A percentile compares a stretch with the other conserved stretches of the same genome.
Evolutionary conservation across 2,797 vertebrate species (phyloP).

Genomic region (Oryzias dopingdopingensis): DNA sequence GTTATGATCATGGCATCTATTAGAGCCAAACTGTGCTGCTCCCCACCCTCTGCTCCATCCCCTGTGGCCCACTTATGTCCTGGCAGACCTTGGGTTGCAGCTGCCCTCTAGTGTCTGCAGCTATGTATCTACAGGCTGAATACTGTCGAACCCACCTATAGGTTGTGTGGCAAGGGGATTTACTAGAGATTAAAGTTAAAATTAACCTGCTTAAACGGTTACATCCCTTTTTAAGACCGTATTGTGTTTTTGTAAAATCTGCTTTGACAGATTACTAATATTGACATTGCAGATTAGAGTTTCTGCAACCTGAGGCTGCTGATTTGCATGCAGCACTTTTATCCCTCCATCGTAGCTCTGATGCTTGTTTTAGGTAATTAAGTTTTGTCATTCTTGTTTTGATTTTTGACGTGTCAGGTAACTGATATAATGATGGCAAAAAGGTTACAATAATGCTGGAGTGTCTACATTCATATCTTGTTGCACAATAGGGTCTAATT

Average conservation of each 20-base stretch:
- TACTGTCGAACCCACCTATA: conserved; percentile 1
- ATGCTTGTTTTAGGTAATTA: too few species aligned
- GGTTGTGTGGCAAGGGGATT: conserved; percentile 40
- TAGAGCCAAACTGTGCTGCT: background rate
- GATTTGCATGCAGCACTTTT: conserved; percentile 13
- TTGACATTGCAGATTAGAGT: conserved; percentile 1
- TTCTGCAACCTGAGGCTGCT: too few species aligned
- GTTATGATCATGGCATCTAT: conserved; percentile 3
- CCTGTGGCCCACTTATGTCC: conserved; percentile 17
- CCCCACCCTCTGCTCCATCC: conserved; percentile 15
- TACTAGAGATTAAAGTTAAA: conserved; percentile 72
- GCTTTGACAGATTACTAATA: conserved; percentile 39
- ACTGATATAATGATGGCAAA: too few species aligned
- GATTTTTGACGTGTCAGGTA: too few species aligned
- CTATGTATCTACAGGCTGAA: conserved; percentile 15
- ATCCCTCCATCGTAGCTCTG: too few species aligned
- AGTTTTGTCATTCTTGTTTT: too few species aligned
- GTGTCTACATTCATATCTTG: too few species aligned
- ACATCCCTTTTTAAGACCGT: conserved; percentile 15
- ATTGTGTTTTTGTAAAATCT: conserved; percentile 32
- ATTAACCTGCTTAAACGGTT: conserved; percentile 60
- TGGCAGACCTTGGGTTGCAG: conserved; percentile 22
- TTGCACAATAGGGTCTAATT: too few species aligned
- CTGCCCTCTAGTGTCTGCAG: conserved; percentile 69
- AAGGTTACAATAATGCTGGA: too few species aligned